A percentile compares a stretch with the other conserved stretches of the same genome.
These are phyloP conservation scores for Heliornis fulica DNA, from an alignment of 2,113 vertebrate genomes.

Conservation along the genomic window DNA sequence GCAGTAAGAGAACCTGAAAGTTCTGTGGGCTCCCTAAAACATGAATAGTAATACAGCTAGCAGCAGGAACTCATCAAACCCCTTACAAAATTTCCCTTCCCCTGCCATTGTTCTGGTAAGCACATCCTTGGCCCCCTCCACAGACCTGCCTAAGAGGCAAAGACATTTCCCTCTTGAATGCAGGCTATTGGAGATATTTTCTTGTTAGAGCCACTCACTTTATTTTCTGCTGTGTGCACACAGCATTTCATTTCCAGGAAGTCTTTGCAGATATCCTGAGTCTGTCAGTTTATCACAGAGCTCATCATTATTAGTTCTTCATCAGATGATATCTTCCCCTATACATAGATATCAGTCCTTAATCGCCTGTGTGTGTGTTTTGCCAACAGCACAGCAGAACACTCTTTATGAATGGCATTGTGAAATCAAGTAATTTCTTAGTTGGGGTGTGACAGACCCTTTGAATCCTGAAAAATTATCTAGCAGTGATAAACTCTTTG, in stretches of 20 bases:
- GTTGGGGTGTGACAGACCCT: background rate
- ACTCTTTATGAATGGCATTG: background rate
- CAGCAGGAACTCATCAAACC: background rate
- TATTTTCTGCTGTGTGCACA: background rate
- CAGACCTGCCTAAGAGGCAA: background rate
- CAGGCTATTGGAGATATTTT: background rate
- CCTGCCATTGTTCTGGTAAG: background rate
- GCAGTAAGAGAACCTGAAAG: background rate
- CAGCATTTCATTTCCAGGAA: constrained; percentile 12
- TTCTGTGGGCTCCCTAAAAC: background rate
- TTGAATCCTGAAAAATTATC: background rate
- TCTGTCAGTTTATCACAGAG: constrained; percentile 42
- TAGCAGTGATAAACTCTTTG: background rate
- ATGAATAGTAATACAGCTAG: background rate
- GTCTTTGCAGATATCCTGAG: background rate
- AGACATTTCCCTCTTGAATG: background rate
- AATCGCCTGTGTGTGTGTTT: background rate
- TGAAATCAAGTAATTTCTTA: background rate
- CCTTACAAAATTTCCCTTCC: background rate
- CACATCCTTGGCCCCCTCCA: background rate
- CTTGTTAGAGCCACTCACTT: background rate
- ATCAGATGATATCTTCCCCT: constrained; percentile 28
- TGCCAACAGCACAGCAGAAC: background rate
- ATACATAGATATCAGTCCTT: background rate
- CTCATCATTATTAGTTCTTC: constrained; percentile 35